Evolutionary conservation across 1,140 invertebrate species (phyloP).

Genomic region (Trichonephila clavata): DNA sequence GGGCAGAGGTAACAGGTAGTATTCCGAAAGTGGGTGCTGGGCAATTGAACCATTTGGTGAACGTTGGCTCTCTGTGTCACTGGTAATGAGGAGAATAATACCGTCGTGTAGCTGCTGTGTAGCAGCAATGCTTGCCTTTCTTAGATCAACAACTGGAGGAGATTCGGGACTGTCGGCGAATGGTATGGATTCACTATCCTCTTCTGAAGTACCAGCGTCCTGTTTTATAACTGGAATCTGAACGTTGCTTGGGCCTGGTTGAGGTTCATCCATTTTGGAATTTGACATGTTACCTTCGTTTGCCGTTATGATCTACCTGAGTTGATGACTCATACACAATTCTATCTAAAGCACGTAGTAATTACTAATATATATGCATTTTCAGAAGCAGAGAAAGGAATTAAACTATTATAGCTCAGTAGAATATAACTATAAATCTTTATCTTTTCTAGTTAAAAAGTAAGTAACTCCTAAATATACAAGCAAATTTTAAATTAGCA

Average conservation of each 20-base stretch:
- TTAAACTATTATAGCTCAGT: too few species aligned
- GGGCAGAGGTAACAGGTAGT: slow-evolving; percentile 63
- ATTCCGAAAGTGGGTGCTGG: slow-evolving; percentile 65
- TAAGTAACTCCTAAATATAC: too few species aligned
- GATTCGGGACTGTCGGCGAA: slow-evolving; percentile 62
- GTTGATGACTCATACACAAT: not conserved
- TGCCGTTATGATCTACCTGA: not conserved
- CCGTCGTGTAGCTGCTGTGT: slow-evolving; percentile 54
- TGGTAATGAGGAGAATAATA: slow-evolving; percentile 65
- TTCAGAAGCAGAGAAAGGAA: too few species aligned
- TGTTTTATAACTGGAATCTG: slow-evolving; percentile 41
- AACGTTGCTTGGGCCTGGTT: slow-evolving; percentile 49
- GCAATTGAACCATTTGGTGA: slow-evolving; percentile 59
- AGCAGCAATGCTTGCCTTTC: slow-evolving; percentile 48
- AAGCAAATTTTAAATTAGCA: too few species aligned
- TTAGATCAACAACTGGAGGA: not conserved
- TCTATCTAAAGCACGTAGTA: not conserved
- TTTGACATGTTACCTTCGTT: not conserved
- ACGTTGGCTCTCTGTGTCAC: slow-evolving; percentile 55
- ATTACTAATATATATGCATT: not conserved
- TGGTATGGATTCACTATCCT: slow-evolving; percentile 55
- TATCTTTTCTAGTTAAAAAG: too few species aligned
- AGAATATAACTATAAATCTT: too few species aligned
- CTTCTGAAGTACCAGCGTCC: slow-evolving; percentile 19
- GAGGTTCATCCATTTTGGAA: slow-evolving; percentile 58